Base-by-base conservation (phyloP, 2,797 vertebrate species). In the Eremophila alpestris region DNA sequence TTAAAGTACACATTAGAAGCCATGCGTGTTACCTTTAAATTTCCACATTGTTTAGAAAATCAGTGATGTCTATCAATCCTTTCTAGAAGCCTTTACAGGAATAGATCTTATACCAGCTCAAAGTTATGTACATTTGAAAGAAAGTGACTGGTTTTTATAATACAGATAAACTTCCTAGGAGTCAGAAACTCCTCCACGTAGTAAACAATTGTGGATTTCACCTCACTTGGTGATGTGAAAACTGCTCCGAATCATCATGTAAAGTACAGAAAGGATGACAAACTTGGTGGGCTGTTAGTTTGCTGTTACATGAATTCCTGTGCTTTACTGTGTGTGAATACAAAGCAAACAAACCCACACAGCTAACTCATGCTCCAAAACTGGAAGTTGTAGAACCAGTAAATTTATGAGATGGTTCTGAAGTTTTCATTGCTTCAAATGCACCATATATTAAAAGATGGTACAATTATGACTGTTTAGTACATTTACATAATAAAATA, bases 51-150 rank as follows among this genome's bases (percentile, higher is more conserved):
- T 13, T 16, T 38, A 2, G 16, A 86, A 27, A 74, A 9, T 38
- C 10, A 12, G 43, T 56, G 17, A 20, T 38, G 40, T 12, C 29
- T 73, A 51, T 24, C 16, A 41, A 16, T 36, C 0, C 0, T 49
- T 82, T 73, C 18, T 67, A 36, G 32, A 90, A 76, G 13, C 29
- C 17, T 82, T 67, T 20, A 43, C 9, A 54, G 16, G 24, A 69
- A 58, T 4, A 40, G 5, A 40, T 60, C 4, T 83, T 76, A 48
- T 24, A 38, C 8, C 65, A 52, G 16, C 11, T 63, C 40, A 26
- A 88, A 75, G 6, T 38, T 34, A 64, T 1, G 5, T 10, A 15
- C 2, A 4, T 52, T 56, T 89, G 27, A 89, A 87, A 84, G 24
- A 73, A 73, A 63, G 4, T 12, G 16, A 48, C 5, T 24, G 7